Base-by-base conservation (phyloP, 2,113 vertebrate genomes). In the Polyodon spathula region DNA sequence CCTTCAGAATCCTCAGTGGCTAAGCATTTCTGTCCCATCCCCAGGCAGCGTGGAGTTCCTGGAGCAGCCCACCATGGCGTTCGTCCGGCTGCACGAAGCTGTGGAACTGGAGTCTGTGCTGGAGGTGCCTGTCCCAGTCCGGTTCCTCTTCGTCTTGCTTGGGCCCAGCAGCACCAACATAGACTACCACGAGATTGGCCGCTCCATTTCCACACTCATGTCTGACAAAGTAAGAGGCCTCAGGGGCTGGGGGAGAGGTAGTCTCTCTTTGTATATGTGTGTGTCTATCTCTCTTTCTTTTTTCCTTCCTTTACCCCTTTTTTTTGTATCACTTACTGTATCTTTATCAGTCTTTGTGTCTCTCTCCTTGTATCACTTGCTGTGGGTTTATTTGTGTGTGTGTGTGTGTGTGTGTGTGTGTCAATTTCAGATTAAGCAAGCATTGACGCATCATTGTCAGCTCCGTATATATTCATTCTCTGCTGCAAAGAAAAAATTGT, bases 121-220 rank as follows among this genome's bases (percentile, higher is more conserved):
- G 62, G 96, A 98, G 75, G 96, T 98, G n/a, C 92, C 96, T 0
- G 86, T 98, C 15, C 96, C 96, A 0, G 95, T 95, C 56, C 84
- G 94, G 2, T 98, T 98, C 76, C 92, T 98, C 63, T 98, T 98
- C 0, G 85, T 98, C 64, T 80, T 98, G 59, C 88, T 98, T 73
- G 96, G 95, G 8, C 96, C 96, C 0, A 79, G 90, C 71, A 91
- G 86, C 40, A 87, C 88, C 66, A 93, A 88, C 86, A 93, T 98
- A 91, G 96, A 98, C 81, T 98, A 98, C 72, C 95, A 98, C 0
- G 93, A 98, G 83, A 98, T 98, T 0, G 95, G 96, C 58, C 93
- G 96, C 65, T 98, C 96, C 72, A 98, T 98, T 78, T 98, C 96
- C 69, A 98, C 96, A 1, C 92, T 98, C 67, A 98, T 98, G 95